Evolutionary conservation across 2,113 vertebrate species (phyloP).

Genomic region (Progne subis): DNA sequence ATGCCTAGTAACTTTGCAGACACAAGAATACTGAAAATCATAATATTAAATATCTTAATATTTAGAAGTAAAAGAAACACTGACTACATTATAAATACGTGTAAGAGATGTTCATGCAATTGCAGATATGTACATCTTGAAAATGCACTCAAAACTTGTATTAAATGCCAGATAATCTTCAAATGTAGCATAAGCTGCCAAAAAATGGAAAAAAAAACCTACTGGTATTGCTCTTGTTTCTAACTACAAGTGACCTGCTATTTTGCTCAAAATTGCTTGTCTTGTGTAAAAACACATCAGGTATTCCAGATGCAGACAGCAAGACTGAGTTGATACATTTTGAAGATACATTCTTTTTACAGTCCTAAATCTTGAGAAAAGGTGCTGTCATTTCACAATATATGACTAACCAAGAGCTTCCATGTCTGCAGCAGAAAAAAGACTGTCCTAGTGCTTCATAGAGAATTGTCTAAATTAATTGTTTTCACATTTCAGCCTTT

Average conservation of each 20-base stretch:
- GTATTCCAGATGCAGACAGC: neutral
- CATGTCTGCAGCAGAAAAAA: neutral
- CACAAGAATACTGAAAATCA: neutral
- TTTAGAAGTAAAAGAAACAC: neutral
- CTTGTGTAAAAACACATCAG: neutral
- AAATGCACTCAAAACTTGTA: neutral
- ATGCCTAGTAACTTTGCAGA: neutral
- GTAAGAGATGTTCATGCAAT: neutral
- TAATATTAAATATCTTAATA: neutral
- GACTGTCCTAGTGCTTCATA: neutral
- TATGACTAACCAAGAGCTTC: neutral
- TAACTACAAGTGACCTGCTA: neutral
- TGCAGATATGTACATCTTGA: neutral
- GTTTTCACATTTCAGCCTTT: neutral
- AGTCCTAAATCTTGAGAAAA: neutral
- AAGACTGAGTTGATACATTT: neutral
- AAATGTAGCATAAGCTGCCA: neutral
- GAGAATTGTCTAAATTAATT: neutral
- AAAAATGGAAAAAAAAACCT: neutral
- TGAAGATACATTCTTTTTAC: neutral
- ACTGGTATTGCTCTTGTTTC: neutral
- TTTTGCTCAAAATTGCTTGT: neutral
- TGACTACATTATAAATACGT: neutral
- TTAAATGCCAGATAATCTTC: neutral
- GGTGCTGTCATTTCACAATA: neutral